Conservation (phyloP, 2,113 vertebrate genomes). For the Ceyx cyanopectus region DNA sequence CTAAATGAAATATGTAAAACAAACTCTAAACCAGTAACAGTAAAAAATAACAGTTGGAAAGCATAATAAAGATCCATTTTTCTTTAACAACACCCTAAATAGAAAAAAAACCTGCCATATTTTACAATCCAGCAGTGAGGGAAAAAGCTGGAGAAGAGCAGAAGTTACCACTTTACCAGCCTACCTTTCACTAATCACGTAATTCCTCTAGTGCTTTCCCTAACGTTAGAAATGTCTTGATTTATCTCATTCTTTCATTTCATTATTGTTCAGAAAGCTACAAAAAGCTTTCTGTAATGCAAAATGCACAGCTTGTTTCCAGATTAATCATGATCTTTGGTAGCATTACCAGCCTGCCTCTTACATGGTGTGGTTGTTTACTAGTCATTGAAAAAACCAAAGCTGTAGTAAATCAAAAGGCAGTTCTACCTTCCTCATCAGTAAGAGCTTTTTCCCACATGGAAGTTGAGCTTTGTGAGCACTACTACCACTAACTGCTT, state of each 20-base stretch:
- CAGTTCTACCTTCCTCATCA: neutral
- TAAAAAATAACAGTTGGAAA: neutral
- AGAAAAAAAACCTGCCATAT: neutral
- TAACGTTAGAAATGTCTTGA: neutral
- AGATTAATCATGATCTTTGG: neutral
- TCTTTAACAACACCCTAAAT: neutral
- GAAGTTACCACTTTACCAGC: neutral
- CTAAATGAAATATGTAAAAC: neutral
- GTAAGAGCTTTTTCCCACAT: neutral
- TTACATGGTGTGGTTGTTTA: neutral
- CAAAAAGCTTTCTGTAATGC: neutral
- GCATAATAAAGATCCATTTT: neutral
- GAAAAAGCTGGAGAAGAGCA: neutral
- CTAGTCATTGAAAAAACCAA: neutral
- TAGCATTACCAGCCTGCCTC: neutral
- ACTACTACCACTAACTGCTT: neutral
- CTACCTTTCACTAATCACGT: neutral
- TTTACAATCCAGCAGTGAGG: neutral
- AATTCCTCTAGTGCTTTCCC: neutral
- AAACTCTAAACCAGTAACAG: neutral
- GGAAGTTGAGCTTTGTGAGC: neutral
- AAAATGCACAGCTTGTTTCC: neutral
- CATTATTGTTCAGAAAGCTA: neutral
- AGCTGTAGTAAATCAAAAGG: neutral
- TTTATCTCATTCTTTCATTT: neutral